Base-by-base conservation (phyloP, 2,113 vertebrate species). In the Edolisoma coerulescens region DNA sequence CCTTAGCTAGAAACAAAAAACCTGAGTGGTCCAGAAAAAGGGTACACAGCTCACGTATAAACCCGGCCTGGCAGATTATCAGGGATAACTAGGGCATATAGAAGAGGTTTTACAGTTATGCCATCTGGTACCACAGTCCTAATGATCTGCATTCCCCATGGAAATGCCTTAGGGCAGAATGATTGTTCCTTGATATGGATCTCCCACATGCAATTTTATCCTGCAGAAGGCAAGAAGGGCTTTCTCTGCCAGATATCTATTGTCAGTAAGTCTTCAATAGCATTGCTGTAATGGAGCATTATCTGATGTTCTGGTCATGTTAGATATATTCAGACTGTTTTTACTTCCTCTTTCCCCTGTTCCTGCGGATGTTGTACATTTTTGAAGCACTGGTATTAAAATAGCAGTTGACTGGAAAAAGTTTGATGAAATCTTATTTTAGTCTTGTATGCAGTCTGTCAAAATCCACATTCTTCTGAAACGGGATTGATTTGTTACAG, bases 401-500 rank as follows among this genome's bases (percentile, higher is more conserved):
- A 91, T n/a, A 91, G 52, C 42, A 88, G 35, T 53, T 77, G 47
- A 24, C 30, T 89, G 64, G 22, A 92, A 74, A 81, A 88, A 49
- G 16, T 63, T 88, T 70, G 63, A 86, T 59, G 37, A 92, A 82
- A 82, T 78, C 47, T 84, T 81, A 63, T 63, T 95, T 84, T 32
- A 87, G 23, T 74, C 39, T 56, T 68, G 53, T 7, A 87, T 39
- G 44, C 52, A 89, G 60, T 49, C 42, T 67, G 37, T 76, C 69
- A 95, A 92, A 95, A 84, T 78, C 20, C 30, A 87, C 52, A 32
- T 60, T 78, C 24, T 95, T 91, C 80, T 82, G 52, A 87, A 89
- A 82, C 10, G 7, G n/a, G 26, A 63, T 41, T 67, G 53, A 73
- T 87, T 89, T 88, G 27, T 45, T 81, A 39, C 0, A 0, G 80